A percentile compares a stretch with the other conserved stretches of the same genome.
These are phyloP conservation scores for Malurus alboscapulatus DNA, from an alignment of 2,113 vertebrate species.

Conservation along the genomic window DNA sequence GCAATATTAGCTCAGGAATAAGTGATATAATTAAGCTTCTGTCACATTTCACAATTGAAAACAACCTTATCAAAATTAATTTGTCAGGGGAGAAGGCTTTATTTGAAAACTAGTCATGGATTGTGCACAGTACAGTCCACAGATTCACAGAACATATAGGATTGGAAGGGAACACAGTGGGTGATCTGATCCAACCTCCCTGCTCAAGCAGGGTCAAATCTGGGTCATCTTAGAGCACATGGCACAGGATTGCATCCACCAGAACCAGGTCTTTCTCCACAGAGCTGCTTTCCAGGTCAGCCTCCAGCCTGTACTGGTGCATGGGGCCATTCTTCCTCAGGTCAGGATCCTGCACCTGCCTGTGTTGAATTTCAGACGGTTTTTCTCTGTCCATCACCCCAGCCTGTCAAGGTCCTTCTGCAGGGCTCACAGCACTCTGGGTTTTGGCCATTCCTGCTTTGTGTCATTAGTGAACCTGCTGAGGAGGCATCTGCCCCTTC, in stretches of 20 bases:
- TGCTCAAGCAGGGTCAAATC: not conserved
- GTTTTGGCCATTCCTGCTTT: not conserved
- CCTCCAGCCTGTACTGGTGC: not conserved
- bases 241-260: not conserved
- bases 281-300: not conserved
- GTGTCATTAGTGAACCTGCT: not conserved
- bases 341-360: not conserved
- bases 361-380: not conserved
- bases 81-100: conserved; percentile 27
- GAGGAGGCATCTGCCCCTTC: not conserved
- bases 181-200: not conserved
- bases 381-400: not conserved
- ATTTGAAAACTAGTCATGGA: conserved; percentile 58
- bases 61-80: conserved; percentile 42
- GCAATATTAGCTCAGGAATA: not conserved
- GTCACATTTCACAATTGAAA: conserved; percentile 52
- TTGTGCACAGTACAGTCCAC: conserved; percentile 54
- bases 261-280: not conserved
- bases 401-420: not conserved
- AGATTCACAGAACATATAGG: not conserved
- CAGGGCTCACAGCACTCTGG: not conserved
- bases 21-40: conserved; percentile 49
- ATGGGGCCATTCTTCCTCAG: not conserved
- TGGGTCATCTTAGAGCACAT: not conserved
- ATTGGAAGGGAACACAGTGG: not conserved